Conservation (phyloP, 2,113 vertebrate genomes). For the Lathamus discolor region DNA sequence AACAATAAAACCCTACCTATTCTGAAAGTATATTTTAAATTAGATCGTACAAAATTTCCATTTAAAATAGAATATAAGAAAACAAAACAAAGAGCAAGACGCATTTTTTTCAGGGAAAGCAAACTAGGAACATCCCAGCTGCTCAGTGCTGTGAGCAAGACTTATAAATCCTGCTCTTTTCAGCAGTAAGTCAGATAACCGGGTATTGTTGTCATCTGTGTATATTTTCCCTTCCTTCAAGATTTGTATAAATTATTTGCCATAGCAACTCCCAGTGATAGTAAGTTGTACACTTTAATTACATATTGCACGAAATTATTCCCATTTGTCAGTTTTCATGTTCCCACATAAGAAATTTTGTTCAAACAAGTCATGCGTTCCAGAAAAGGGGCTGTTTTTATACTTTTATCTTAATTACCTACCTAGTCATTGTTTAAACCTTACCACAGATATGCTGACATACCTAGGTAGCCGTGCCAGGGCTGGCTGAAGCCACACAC, state of each 20-base stretch:
- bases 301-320: not conserved
- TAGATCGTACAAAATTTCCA: accelerated
- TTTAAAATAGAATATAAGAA: accelerated
- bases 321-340: not conserved
- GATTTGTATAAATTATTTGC: not conserved
- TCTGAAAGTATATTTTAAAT: not conserved
- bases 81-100: not conserved
- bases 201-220: not conserved
- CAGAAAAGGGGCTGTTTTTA: not conserved
- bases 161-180: accelerated
- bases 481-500: accelerated
- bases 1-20: not conserved
- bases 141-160: accelerated
- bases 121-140: accelerated
- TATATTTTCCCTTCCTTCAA: not conserved
- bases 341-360: not conserved
- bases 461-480: accelerated
- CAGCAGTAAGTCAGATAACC: not conserved
- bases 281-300: not conserved
- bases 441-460: accelerated
- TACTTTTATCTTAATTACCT: not conserved
- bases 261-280: not conserved
- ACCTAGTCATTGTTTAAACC: accelerated
- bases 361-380: not conserved
- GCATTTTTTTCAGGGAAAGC: accelerated